phyloP scores from a whole-genome alignment of 1,140 invertebrate genomes.

The Odontomachus brunneus region DNA sequence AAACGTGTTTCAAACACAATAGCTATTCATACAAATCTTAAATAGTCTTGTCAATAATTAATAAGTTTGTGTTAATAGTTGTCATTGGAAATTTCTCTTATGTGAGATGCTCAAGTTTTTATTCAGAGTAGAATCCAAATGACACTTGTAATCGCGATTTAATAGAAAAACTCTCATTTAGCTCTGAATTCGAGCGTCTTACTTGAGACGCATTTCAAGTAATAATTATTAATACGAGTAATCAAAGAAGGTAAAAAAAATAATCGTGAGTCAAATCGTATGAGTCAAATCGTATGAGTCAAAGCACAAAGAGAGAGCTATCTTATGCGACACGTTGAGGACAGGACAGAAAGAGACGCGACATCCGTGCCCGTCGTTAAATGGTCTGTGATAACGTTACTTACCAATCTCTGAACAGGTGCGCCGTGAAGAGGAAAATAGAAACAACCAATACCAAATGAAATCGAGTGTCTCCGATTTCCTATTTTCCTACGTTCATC shows the following conservation, averaged over 20 bases:
- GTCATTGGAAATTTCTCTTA: too few relatives aligned
- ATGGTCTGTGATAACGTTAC: slow-evolving; percentile 14
- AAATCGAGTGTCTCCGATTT: slow-evolving; percentile 47
- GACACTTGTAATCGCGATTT: too few relatives aligned
- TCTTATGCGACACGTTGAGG: background rate
- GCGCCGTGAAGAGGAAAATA: slow-evolving; percentile 38
- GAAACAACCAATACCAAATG: slow-evolving; percentile 36
- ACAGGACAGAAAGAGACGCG: slow-evolving; percentile 1
- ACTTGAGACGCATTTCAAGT: too few relatives aligned
- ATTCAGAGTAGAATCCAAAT: too few relatives aligned
- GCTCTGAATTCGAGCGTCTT: too few relatives aligned
- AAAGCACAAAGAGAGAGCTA: slow-evolving; percentile 3
- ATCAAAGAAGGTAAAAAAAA: background rate
- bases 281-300: slow-evolving; percentile 1
- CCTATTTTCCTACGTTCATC: slow-evolving; percentile 31
- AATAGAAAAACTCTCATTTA: too few relatives aligned
- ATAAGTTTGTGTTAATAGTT: too few relatives aligned
- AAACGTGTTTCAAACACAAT: too few relatives aligned
- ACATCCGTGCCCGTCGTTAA: background rate
- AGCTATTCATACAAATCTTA: too few relatives aligned
- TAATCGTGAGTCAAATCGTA: slow-evolving; percentile 30
- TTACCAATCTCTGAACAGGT: slow-evolving; percentile 28
- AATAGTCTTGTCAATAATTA: too few relatives aligned
- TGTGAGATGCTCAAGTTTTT: too few relatives aligned
- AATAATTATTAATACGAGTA: too few relatives aligned